phyloP scores from a whole-genome alignment of 1,140 invertebrate genomes.

The Drepana arcuata region DNA sequence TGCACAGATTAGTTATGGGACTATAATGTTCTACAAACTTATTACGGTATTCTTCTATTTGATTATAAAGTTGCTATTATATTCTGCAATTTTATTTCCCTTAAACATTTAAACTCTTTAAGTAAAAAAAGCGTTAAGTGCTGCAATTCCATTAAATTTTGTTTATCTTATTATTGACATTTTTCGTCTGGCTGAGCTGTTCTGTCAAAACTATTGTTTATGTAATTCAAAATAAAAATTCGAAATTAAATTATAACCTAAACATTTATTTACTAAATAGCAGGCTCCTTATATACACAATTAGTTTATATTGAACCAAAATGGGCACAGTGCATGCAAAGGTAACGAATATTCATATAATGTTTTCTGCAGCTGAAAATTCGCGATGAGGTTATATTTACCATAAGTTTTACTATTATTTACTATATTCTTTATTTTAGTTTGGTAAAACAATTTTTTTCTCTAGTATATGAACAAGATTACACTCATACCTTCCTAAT shows the following conservation, averaged over 20 bases:
- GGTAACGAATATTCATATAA: conserved; percentile 20
- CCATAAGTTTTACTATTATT: background rate
- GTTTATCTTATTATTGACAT: background rate
- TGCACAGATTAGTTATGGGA: background rate
- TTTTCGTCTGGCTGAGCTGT: no score
- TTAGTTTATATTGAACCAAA: conserved; percentile 1
- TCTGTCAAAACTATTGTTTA: conserved; percentile 17
- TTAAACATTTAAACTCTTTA: no score
- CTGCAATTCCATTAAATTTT: background rate
- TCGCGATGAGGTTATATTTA: no score
- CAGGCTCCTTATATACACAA: background rate
- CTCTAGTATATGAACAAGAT: background rate
- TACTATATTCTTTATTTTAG: background rate
- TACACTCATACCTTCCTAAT: background rate
- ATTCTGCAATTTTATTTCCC: no score
- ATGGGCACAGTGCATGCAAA: conserved; percentile 36
- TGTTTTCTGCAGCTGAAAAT: no score
- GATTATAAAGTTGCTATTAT: no score
- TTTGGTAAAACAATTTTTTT: background rate
- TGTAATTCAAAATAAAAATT: conserved; percentile 22
- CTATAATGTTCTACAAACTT: no score
- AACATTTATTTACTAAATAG: background rate
- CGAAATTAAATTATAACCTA: conserved; percentile 6
- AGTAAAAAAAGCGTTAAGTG: background rate
- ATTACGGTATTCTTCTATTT: no score